Percentiles rank a stretch among this genome's conserved stretches.
Evolutionary conservation across 2,888 invertebrate genomes (phyloP).

Genomic region (Diarsia dahlii): DNA sequence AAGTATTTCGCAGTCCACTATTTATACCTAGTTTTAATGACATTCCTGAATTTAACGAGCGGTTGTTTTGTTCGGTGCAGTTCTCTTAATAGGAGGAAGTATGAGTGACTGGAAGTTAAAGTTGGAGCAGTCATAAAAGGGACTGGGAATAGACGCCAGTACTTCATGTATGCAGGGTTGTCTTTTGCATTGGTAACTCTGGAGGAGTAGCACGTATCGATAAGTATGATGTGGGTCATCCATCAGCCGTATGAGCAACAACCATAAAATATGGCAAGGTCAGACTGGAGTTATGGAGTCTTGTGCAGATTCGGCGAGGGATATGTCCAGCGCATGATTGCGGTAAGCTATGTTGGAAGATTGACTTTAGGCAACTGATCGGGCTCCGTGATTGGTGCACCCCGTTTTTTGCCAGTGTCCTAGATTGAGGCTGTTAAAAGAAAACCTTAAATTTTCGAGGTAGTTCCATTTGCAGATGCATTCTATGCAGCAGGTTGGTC

Average conservation of each 20-base stretch:
- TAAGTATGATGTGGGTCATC: neutral
- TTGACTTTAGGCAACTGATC: too few species aligned
- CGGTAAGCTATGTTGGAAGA: too few species aligned
- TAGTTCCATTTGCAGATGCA: too few species aligned
- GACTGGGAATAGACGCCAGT: constrained; percentile 18
- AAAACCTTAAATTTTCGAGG: too few species aligned
- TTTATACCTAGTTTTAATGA: constrained; percentile 52
- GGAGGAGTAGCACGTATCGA: neutral
- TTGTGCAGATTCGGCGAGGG: neutral
- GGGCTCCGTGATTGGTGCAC: too few species aligned
- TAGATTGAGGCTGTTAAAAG: too few species aligned
- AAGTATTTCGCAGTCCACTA: constrained; percentile 27
- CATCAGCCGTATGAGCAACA: neutral
- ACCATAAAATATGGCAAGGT: neutral
- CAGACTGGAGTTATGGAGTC: neutral
- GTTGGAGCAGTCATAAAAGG: constrained; percentile 7
- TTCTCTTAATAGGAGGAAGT: constrained; percentile 36
- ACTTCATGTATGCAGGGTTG: constrained; percentile 14
- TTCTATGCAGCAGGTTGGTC: too few species aligned
- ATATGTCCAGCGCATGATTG: too few species aligned
- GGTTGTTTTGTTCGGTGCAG: constrained; percentile 40
- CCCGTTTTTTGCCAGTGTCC: too few species aligned
- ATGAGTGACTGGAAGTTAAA: constrained; percentile 34
- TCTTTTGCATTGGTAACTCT: neutral
- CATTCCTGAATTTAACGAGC: constrained; percentile 42